These are phyloP conservation scores for Thomomys bottae DNA, from an alignment of 2,113 vertebrate genomes.

Conservation along the genomic window DNA sequence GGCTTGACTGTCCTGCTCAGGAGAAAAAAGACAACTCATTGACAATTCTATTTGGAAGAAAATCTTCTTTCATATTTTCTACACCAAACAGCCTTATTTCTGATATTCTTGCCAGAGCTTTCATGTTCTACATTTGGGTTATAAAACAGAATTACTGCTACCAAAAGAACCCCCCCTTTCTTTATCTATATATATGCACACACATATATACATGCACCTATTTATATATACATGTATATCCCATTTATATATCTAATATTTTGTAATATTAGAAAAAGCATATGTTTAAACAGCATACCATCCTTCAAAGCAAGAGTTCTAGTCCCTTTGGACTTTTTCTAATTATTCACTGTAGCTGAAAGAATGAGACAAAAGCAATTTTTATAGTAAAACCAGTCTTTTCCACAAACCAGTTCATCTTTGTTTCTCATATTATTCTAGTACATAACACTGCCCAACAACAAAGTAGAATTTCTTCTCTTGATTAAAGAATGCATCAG, in stretches of 20 bases:
- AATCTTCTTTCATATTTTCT: neutral
- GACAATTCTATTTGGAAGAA: neutral
- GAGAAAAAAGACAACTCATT: neutral
- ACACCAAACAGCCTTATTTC: neutral
- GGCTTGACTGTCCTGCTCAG: neutral
- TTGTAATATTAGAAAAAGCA: neutral
- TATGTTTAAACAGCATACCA: neutral
- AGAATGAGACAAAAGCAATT: conserved; percentile 1
- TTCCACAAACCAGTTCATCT: neutral
- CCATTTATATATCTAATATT: neutral
- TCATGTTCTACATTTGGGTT: neutral
- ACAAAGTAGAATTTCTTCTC: neutral
- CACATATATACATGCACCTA: too few relatives aligned
- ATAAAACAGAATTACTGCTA: neutral
- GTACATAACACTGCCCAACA: neutral
- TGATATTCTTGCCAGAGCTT: neutral
- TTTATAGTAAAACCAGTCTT: neutral
- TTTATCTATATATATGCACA: too few relatives aligned
- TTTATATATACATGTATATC: too few relatives aligned
- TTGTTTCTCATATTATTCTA: conserved; percentile 4
- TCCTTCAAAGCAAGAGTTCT: neutral
- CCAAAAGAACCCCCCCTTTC: neutral
- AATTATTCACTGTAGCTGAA: neutral
- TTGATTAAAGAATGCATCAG: neutral
- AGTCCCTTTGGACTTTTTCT: neutral